Evolutionary conservation across 2,113 vertebrate genomes (phyloP), one percentile per base, ranked within the genome.

Genomic region (Neolamprologus sp.): DNA sequence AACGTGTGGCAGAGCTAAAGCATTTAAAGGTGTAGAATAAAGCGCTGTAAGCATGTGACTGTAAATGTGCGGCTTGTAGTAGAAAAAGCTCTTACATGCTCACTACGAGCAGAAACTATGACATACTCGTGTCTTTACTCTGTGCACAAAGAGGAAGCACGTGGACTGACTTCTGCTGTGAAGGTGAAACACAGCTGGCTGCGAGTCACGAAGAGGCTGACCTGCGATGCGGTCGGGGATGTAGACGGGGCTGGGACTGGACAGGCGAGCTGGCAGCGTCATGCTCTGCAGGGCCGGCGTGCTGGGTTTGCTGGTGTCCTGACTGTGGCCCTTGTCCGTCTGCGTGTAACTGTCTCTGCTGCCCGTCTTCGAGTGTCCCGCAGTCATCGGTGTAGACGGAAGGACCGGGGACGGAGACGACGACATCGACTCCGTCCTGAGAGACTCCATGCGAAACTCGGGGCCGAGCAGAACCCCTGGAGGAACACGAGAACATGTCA

Each of bases 281-380:
- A 95, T 94, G 84, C 94, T 96, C 91, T 96, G 96, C 58, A 95
- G 89, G n/a, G 95, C 94, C 1, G 96, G 92, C 9, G 95, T 94
- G 89, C 94, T 95, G 78, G 95, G 86, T 68, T 98, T 99, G 94
- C 93, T 98, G 95, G 88, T 95, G 28, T 94, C 94, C 80, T 95
- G 94, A 31, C 28, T 79, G 45, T 86, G 95, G 54, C 97, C 97
- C 83, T 97, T 95, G 53, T 99, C 98, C 0, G 98, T 99, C 94
- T 99, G 99, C 1, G 98, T 99, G 96, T 97, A 98, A 95, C 98
- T 99, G 95, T 99, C 99, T 51, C 97, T 96, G 95, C 99, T 99
- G 94, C 98, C 98, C 0, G 98, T 98, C 95, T 99, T 99, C 0
- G 98, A 98, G 94, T 99, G 99, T 42, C 97, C 96, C 0, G 97